Percentiles rank a stretch among this genome's conserved stretches.
Conservation (phyloP, 2,113 vertebrate genomes). For the Strix aluco region DNA sequence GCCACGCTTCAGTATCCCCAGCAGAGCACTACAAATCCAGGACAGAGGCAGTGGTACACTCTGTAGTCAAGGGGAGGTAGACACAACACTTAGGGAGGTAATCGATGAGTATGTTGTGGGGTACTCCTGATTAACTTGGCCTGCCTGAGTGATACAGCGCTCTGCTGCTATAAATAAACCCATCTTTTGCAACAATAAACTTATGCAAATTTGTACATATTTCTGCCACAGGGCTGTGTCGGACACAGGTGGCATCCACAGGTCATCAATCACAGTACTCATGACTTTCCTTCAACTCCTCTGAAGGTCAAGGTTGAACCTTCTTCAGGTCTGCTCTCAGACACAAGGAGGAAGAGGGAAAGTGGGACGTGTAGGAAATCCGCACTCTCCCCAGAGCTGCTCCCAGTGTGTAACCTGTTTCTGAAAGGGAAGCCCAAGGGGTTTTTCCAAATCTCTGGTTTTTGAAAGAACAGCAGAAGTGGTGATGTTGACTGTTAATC, state of each 20-base stretch:
- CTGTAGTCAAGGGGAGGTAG: not conserved
- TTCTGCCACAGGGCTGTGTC: not conserved
- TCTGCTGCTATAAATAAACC: not conserved
- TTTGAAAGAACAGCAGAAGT: not conserved
- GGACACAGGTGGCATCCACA: not conserved
- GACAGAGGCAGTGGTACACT: not conserved
- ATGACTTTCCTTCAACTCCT: not conserved
- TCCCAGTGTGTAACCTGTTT: not conserved
- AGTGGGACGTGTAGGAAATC: not conserved
- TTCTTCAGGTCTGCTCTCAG: not conserved
- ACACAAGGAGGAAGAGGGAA: not conserved
- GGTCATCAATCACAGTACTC: not conserved
- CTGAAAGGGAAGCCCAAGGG: not conserved
- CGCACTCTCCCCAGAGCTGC: rapidly evolving
- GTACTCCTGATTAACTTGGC: not conserved
- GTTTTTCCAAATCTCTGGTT: not conserved
- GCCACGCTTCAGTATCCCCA: not conserved
- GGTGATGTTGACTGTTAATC: not conserved
- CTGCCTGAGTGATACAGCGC: not conserved
- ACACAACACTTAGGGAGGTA: not conserved
- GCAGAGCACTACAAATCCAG: not conserved
- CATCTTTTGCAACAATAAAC: not conserved
- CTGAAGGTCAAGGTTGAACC: not conserved
- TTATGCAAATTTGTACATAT: not conserved
- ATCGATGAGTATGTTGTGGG: not conserved